phyloP scores from a whole-genome alignment of 2,888 invertebrate species.

The Acrocyrtus sp. region DNA sequence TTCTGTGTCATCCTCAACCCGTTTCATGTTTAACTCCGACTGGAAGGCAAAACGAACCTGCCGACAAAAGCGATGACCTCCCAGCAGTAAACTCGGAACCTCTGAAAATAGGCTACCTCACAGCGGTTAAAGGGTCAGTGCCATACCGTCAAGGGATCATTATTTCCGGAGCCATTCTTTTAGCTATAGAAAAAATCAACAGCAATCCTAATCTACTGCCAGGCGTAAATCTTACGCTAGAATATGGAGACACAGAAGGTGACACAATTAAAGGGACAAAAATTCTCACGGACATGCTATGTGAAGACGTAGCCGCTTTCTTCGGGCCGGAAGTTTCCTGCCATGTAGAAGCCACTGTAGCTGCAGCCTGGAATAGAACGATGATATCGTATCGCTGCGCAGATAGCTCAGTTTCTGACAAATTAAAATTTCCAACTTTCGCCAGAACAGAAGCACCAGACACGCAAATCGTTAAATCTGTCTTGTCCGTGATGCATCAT shows the following conservation, averaged over 20 bases:
- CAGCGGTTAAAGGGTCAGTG: conserved; percentile 81
- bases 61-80: conserved; percentile 23
- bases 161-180: conserved; percentile 89
- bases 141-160: conserved; percentile 81
- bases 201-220: conserved; percentile 75
- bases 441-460: conserved; percentile 94
- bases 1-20: conserved; percentile 5
- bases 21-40: conserved; percentile 26
- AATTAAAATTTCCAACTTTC: conserved; percentile 81
- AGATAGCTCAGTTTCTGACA: conserved; percentile 84
- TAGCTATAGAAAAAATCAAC: conserved; percentile 86
- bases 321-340: conserved; percentile 96
- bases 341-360: conserved; percentile 92
- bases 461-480: conserved; percentile 94
- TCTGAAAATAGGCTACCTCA: conserved; percentile 85
- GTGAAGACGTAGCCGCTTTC: conserved; percentile 88
- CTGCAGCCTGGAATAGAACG: conserved; percentile 92
- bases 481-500: conserved; percentile 88
- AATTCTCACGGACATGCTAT: conserved; percentile 90
- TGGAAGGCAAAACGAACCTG: not conserved
- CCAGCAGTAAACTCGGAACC: no score
- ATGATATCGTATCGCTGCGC: conserved; percentile 99
- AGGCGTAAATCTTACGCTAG: conserved; percentile 76
- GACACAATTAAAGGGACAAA: conserved; percentile 85
- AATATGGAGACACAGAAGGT: conserved; percentile 85